Percentiles rank a stretch among this genome's conserved stretches.
phyloP scores from a whole-genome alignment of 1,140 invertebrate species.

The Latrodectus geometricus region DNA sequence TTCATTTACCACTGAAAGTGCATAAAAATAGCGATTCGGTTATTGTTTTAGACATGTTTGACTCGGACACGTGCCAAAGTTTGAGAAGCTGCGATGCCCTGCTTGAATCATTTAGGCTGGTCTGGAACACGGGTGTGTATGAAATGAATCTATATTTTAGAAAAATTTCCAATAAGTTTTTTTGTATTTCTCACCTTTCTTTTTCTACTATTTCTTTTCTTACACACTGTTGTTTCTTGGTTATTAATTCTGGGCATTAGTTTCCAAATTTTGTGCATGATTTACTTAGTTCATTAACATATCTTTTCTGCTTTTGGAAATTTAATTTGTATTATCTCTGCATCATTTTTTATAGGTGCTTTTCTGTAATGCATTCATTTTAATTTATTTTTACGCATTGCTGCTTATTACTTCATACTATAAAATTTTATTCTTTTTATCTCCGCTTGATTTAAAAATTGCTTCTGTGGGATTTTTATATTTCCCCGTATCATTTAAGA shows the following conservation, averaged over 20 bases:
- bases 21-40: slow-evolving; percentile 50
- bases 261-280: neutral
- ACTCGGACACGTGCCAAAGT: slow-evolving; percentile 45
- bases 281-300: neutral
- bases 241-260: neutral
- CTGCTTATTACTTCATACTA: too few species aligned
- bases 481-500: too few species aligned
- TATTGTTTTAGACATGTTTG: slow-evolving; percentile 57
- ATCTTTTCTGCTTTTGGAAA: neutral
- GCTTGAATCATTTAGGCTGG: slow-evolving; percentile 39
- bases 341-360: too few species aligned
- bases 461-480: too few species aligned
- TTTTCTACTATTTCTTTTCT: slow-evolving; percentile 4
- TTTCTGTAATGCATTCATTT: too few species aligned
- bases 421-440: too few species aligned
- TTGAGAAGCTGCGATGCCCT: slow-evolving; percentile 53
- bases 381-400: too few species aligned
- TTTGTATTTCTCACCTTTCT: neutral
- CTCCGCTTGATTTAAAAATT: too few species aligned
- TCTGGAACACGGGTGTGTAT: slow-evolving; percentile 58
- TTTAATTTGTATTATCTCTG: too few species aligned
- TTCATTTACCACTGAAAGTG: neutral
- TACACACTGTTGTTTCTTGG: neutral
- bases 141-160: slow-evolving; percentile 16
- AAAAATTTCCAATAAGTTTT: neutral